These are phyloP conservation scores for Gymnosoma rotundatum DNA, from an alignment of 2,888 invertebrate genomes.

Conservation along the genomic window DNA sequence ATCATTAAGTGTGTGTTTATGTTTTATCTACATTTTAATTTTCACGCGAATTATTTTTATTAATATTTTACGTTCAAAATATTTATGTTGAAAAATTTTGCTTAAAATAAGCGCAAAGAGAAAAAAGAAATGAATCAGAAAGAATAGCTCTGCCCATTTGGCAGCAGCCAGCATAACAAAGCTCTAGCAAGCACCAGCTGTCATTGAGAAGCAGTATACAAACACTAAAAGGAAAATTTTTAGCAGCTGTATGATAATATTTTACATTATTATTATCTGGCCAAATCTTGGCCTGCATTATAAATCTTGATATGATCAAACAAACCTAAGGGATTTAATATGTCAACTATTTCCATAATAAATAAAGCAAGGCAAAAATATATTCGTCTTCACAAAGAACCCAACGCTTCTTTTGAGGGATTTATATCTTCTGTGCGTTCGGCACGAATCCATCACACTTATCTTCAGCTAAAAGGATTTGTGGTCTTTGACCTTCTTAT, in stretches of 20 bases:
- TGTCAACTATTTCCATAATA: no score
- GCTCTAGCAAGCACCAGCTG: not conserved
- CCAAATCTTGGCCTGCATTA: no score
- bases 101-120: not conserved
- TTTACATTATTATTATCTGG: no score
- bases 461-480: no score
- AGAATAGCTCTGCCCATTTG: conserved; percentile 25
- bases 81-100: conserved; percentile 51
- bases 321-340: no score
- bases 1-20: conserved; percentile 56
- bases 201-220: not conserved
- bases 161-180: conserved; percentile 1
- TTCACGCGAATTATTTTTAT: not conserved
- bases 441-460: no score
- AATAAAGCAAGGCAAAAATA: no score
- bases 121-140: conserved; percentile 45
- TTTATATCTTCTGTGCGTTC: no score
- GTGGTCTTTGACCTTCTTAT: no score
- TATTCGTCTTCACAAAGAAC: no score
- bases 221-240: conserved; percentile 8
- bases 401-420: no score
- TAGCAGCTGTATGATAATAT: conserved; percentile 2
- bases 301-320: no score
- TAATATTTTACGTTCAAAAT: conserved; percentile 53
- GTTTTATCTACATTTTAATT: conserved; percentile 43